Percentiles rank a stretch among this genome's conserved stretches.
Conservation (phyloP, 2,797 vertebrate species). For the Iguana delicatissima region DNA sequence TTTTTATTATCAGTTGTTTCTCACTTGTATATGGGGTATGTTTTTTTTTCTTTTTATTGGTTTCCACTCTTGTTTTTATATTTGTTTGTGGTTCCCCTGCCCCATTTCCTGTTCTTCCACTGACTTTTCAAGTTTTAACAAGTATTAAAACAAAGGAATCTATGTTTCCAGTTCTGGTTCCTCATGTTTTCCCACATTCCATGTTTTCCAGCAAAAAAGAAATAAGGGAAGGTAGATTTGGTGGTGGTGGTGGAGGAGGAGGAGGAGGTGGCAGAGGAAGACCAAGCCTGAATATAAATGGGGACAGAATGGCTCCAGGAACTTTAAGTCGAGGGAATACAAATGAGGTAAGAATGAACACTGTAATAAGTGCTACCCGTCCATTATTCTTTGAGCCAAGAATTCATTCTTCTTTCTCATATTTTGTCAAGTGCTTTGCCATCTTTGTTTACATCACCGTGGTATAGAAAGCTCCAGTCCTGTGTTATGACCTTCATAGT, state of each 20-base stretch:
- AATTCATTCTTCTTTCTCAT: not conserved
- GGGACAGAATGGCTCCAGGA: constrained; percentile 1
- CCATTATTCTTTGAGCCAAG: not conserved
- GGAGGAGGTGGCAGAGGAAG: not conserved
- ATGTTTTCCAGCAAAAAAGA: constrained; percentile 70
- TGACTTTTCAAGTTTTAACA: not conserved
- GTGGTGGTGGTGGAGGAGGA: not conserved
- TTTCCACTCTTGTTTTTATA: not conserved
- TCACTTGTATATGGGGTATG: not conserved
- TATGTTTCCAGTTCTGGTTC: not conserved
- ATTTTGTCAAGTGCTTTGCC: not conserved
- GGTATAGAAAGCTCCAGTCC: not conserved
- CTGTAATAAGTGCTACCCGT: rapidly evolving
- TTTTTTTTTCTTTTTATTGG: not conserved
- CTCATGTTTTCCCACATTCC: constrained; percentile 5
- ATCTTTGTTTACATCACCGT: not conserved
- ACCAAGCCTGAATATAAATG: constrained; percentile 10
- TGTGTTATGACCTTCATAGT: not conserved
- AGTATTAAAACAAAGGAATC: not conserved
- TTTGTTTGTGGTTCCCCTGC: not conserved
- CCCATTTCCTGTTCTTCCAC: not conserved
- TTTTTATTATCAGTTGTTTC: not conserved
- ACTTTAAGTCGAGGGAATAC: not conserved
- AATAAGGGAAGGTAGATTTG: constrained; percentile 64
- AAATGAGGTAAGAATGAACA: constrained; percentile 58